These are phyloP conservation scores for Tupaia tana DNA, from an alignment of 2,113 vertebrate species.

Conservation along the genomic window DNA sequence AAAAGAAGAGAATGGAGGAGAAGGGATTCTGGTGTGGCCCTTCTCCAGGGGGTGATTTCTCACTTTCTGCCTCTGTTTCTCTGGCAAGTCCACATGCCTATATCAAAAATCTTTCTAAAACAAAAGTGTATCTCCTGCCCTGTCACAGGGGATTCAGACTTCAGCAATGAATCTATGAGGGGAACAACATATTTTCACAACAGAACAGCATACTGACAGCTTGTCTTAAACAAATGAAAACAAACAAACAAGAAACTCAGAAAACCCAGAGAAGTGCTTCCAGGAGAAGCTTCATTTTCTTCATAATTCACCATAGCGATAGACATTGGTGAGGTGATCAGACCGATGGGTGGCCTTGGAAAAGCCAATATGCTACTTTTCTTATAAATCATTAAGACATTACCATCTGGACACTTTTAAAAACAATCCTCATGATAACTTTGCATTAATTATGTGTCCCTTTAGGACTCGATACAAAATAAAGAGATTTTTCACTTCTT, in stretches of 20 bases:
- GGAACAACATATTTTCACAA: neutral
- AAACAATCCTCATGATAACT: neutral
- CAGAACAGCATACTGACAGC: neutral
- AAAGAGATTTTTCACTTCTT: conserved; percentile 25
- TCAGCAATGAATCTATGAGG: too few species aligned
- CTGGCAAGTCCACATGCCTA: too few species aligned
- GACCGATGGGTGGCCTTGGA: neutral
- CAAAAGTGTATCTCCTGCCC: too few species aligned
- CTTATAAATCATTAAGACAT: neutral
- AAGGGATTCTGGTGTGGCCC: too few species aligned
- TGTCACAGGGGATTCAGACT: too few species aligned
- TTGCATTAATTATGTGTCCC: neutral
- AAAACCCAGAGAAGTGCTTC: neutral
- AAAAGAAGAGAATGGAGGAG: too few species aligned
- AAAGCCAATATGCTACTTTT: neutral
- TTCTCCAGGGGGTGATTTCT: too few species aligned
- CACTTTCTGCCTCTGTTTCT: neutral
- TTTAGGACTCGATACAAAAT: neutral
- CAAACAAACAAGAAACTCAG: neutral
- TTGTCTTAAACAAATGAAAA: neutral
- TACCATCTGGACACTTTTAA: neutral
- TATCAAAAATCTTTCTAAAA: too few species aligned
- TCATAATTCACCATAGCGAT: neutral
- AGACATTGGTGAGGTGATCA: neutral
- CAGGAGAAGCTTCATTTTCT: neutral